Conservation (phyloP, 2,888 invertebrate species). For the Himalopsyche tibetana region DNA sequence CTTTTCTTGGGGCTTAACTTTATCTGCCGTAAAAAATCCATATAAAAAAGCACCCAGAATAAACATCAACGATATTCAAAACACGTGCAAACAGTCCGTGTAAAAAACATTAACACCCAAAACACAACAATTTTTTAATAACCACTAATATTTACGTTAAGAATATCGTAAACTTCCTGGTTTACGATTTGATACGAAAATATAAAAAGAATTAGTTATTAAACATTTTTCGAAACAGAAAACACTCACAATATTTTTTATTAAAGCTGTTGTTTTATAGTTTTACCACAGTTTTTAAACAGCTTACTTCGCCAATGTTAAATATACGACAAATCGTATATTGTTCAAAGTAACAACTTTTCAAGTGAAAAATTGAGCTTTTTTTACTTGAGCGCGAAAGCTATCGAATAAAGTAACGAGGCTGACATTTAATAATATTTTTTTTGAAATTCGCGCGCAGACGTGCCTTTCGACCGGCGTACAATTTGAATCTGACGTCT, state of each 20-base stretch:
- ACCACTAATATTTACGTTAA: constrained; percentile 55
- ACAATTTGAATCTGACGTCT: constrained; percentile 27
- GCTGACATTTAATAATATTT: background rate
- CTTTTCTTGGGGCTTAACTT: constrained; percentile 10
- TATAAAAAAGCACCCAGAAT: constrained; percentile 40
- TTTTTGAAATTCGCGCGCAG: background rate
- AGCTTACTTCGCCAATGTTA: background rate
- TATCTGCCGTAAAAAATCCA: constrained; percentile 47
- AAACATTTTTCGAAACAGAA: background rate
- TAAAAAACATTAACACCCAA: constrained; percentile 27
- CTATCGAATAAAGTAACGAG: background rate
- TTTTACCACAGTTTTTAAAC: background rate
- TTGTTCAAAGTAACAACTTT: background rate
- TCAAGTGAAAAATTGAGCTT: background rate
- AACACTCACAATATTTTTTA: background rate
- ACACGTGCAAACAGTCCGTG: constrained; percentile 51
- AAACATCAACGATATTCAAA: constrained; percentile 36
- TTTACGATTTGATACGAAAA: constrained; percentile 44
- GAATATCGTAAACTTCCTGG: constrained; percentile 51
- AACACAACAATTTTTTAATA: constrained; percentile 54
- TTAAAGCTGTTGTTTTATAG: background rate
- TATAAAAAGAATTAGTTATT: background rate
- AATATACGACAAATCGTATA: background rate
- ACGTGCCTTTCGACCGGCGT: constrained; percentile 2
- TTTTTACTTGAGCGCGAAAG: constrained; percentile 4